Evolutionary conservation across 1,140 invertebrate species (phyloP), one percentile per base, ranked within the genome.

Genomic region (Spodoptera frugiperda): DNA sequence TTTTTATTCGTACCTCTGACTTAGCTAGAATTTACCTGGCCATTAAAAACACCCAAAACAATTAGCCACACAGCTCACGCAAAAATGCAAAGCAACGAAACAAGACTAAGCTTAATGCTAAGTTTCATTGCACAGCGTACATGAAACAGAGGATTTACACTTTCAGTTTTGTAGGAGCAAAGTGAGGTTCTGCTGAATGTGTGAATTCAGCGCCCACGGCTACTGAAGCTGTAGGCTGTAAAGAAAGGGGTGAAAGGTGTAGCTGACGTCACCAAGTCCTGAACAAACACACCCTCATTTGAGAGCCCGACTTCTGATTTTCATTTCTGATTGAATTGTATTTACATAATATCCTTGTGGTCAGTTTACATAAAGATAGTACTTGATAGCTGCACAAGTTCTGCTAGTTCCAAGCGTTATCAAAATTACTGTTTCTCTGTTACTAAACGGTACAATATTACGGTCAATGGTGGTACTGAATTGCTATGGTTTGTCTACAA

Each of bases 241-340:
- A 75, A 74, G 57, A 76, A 76, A 39, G 51, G 49, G 68, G 19
- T 76, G 74, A 76, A 68, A 54, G 49, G 12, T 49, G 30, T 17
- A 5, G 63, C 74, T 68, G 74, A 76, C 49, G n/a, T 39, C 11
- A 21, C 51, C 21, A 21, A 33, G 53, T 72, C 68, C 68, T 72
- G 8, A 57, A 54, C 57, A 72, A 72, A 72, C 33, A 72, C 4
- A 72, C 68, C 68, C 68, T 72, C 68, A 72, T 48, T 72, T 72
- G 33, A 14, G 68, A 15, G 11, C 17, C 68, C 17, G 19, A 15
- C n/a, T 30, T 71, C 48, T 21, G 48, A 49, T 70, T 70, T 70
- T 70, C 53, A 55, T 55, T 57, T 48, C 11, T 57, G 68, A 72
- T 72, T 72, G 53, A 39, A 44, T 72, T n/a, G 15, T 72, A 72